A percentile compares a stretch with the other conserved stretches of the same genome.
phyloP scores from a whole-genome alignment of 2,888 invertebrate genomes.

The Heliconius charithonia region DNA sequence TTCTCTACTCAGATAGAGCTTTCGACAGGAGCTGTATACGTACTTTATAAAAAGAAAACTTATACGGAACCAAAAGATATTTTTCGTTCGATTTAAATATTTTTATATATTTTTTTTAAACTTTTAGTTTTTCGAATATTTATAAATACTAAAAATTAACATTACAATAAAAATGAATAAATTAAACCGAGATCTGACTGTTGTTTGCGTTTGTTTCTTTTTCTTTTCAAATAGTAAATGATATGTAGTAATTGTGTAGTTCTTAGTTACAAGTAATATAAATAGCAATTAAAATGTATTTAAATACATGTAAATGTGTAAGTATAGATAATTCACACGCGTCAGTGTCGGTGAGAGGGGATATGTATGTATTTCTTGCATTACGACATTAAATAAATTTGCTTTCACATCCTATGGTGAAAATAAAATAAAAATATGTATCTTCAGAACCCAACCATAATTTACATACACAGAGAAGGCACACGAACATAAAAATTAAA shows the following conservation, averaged over 20 bases:
- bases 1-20: too few species aligned
- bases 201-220: background rate
- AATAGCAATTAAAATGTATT: background rate
- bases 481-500: background rate
- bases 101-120: too few species aligned
- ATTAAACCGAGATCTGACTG: background rate
- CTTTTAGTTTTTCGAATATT: background rate
- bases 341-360: slow-evolving; percentile 5
- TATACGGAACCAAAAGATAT: too few species aligned
- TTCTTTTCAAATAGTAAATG: background rate
- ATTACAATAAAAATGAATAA: background rate
- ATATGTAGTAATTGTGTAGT: background rate
- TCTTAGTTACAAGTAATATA: background rate
- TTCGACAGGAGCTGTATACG: too few species aligned
- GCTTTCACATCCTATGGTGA: slow-evolving; percentile 38
- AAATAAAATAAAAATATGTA: slow-evolving; percentile 18
- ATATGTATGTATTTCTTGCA: slow-evolving; percentile 36
- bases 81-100: too few species aligned
- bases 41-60: too few species aligned
- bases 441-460: background rate
- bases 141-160: background rate
- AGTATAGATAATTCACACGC: slow-evolving; percentile 7
- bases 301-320: slow-evolving; percentile 13
- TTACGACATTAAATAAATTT: slow-evolving; percentile 37
- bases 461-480: background rate